Conservation (phyloP, 2,797 vertebrate species). For the Chelidonichthys spinosus region DNA sequence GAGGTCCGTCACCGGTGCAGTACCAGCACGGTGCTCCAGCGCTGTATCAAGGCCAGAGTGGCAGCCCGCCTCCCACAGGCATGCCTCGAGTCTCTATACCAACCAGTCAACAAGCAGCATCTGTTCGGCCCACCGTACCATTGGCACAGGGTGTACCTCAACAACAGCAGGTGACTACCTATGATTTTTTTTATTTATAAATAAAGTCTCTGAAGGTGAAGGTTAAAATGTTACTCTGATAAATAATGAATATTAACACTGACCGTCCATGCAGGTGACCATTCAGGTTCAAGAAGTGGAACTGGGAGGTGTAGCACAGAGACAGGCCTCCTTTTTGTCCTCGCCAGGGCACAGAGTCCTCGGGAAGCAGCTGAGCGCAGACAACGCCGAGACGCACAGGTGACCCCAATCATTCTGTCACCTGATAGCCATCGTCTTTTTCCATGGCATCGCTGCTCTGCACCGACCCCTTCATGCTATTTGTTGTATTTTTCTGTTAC, state of each 20-base stretch:
- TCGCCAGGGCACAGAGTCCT: slow-evolving; percentile 91
- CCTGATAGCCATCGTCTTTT: slow-evolving; percentile 19
- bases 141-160: slow-evolving; percentile 78
- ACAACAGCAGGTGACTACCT: slow-evolving; percentile 85
- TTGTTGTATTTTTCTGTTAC: slow-evolving; percentile 2
- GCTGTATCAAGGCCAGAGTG: slow-evolving; percentile 90
- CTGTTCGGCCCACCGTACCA: slow-evolving; percentile 68
- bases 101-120: slow-evolving; percentile 74
- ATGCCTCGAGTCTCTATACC: slow-evolving; percentile 86
- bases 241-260: neutral
- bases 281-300: slow-evolving; percentile 95
- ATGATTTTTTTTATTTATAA: neutral
- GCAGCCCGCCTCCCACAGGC: slow-evolving; percentile 89
- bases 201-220: neutral
- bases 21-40: slow-evolving; percentile 87
- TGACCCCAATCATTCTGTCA: slow-evolving; percentile 74
- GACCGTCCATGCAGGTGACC: slow-evolving; percentile 84
- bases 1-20: slow-evolving; percentile 88
- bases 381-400: slow-evolving; percentile 98
- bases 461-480: slow-evolving; percentile 8
- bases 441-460: neutral
- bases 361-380: slow-evolving; percentile 97
- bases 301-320: slow-evolving; percentile 80
- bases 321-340: slow-evolving; percentile 88
- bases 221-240: neutral